These are phyloP conservation scores for Cetonia aurata DNA, from an alignment of 2,888 invertebrate species.

Conservation along the genomic window DNA sequence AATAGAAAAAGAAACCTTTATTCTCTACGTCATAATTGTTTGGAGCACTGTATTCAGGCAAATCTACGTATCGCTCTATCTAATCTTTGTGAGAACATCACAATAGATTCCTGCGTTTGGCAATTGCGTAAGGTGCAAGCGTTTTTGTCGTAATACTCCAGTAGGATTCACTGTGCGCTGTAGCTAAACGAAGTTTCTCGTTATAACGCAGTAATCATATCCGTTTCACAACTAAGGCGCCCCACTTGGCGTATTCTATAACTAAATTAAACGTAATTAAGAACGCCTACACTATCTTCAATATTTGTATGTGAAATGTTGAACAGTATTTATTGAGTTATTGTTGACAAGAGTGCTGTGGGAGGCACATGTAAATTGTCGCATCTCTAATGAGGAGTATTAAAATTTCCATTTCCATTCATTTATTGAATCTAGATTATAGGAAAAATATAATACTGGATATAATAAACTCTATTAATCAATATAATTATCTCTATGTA, in stretches of 20 bases:
- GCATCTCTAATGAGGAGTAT: no score
- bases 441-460: no score
- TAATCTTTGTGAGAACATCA: constrained; percentile 13
- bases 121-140: constrained; percentile 7
- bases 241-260: neutral
- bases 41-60: constrained; percentile 7
- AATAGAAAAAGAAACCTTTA: constrained; percentile 5
- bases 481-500: no score
- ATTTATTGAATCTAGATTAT: no score
- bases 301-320: neutral
- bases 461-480: no score
- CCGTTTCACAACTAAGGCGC: constrained; percentile 18
- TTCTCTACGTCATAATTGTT: constrained; percentile 14
- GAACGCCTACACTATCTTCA: neutral
- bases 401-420: no score
- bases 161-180: neutral
- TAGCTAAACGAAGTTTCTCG: neutral
- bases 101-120: constrained; percentile 27
- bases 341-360: no score
- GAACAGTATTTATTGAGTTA: no score
- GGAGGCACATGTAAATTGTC: no score
- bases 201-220: constrained; percentile 14
- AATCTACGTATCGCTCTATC: constrained; percentile 1
- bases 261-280: constrained; percentile 21
- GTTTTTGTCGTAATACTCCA: constrained; percentile 7